Evolutionary conservation across 92 coral and sea anemone species (phyloP).

Genomic region (Metridium senile): DNA sequence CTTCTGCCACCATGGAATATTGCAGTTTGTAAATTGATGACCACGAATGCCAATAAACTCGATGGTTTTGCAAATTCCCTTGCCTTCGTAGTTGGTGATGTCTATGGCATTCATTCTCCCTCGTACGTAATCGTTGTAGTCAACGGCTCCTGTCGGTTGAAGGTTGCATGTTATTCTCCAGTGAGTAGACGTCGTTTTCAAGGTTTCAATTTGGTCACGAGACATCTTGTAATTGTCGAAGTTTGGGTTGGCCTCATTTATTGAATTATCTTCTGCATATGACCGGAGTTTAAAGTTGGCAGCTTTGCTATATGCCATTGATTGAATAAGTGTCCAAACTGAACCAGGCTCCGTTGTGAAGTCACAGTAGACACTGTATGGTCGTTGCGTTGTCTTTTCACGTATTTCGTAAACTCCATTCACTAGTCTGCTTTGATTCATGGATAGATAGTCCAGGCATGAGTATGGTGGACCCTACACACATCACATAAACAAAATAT

Average conservation of each 20-base stretch:
- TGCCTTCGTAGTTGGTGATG: not conserved
- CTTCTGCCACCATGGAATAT: not conserved
- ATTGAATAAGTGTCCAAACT: slow-evolving; percentile 54
- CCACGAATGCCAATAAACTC: not conserved
- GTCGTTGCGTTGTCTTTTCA: slow-evolving; percentile 1
- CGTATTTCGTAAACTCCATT: slow-evolving; percentile 29
- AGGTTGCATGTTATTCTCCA: not conserved
- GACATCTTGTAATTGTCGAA: not conserved
- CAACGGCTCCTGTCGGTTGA: not conserved
- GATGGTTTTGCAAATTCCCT: not conserved
- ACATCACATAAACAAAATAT: no score
- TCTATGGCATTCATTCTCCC: not conserved
- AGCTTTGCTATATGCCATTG: no score
- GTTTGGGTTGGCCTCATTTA: not conserved
- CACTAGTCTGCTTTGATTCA: not conserved
- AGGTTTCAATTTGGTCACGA: not conserved
- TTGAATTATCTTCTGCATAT: not conserved
- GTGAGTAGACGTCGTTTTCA: not conserved
- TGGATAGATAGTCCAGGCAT: slow-evolving; percentile 32
- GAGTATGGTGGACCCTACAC: not conserved
- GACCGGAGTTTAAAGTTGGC: no score
- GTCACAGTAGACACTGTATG: slow-evolving; percentile 36
- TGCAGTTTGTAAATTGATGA: not conserved
- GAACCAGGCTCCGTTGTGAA: slow-evolving; percentile 43
- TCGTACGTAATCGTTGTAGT: not conserved